phyloP scores from a whole-genome alignment of 2,113 vertebrate genomes.

The Emydura subglobosa region DNA sequence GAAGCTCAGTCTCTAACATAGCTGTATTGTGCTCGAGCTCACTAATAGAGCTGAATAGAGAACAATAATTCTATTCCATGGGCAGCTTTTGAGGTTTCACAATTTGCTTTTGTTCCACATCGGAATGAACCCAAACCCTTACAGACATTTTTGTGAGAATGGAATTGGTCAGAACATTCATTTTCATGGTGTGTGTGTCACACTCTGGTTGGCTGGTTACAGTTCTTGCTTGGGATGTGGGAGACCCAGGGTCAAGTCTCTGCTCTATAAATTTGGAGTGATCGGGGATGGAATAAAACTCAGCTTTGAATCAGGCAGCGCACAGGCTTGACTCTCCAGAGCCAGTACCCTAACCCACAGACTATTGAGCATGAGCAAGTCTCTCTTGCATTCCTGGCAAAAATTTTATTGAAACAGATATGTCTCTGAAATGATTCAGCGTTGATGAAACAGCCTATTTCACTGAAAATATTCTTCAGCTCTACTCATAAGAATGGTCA shows the following conservation, averaged over 20 bases:
- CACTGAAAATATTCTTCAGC: background rate
- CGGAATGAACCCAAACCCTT: background rate
- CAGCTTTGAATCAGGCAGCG: background rate
- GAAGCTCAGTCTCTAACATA: background rate
- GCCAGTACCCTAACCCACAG: rapidly evolving
- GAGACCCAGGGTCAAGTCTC: background rate
- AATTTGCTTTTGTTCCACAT: background rate
- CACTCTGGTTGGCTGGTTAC: background rate
- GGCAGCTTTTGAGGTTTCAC: background rate
- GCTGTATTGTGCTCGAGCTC: background rate
- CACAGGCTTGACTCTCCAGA: background rate
- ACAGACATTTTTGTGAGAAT: too few species aligned
- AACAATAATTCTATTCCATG: background rate
- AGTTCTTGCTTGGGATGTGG: background rate
- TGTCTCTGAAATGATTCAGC: background rate
- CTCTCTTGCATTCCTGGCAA: background rate
- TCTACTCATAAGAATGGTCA: too few species aligned
- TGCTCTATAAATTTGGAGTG: background rate
- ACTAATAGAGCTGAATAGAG: background rate
- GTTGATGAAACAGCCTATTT: background rate
- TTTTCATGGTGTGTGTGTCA: background rate
- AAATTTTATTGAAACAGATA: background rate
- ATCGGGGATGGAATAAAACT: background rate
- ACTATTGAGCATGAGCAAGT: background rate
- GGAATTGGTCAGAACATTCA: background rate